Evolutionary conservation across 2,113 vertebrate species (phyloP).

Genomic region (Hyaena hyaena): DNA sequence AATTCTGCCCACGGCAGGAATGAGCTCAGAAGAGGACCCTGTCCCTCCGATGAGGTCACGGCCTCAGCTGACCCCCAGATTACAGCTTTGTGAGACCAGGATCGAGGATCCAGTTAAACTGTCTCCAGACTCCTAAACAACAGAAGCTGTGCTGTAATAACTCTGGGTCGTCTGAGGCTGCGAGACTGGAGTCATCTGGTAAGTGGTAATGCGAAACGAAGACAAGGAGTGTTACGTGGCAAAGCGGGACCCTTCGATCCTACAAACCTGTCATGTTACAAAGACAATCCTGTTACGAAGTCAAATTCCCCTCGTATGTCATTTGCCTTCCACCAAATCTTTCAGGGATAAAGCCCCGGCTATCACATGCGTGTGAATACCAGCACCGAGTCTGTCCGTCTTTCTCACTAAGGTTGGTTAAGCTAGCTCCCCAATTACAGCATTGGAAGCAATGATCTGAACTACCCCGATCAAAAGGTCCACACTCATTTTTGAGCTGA

Average conservation of each 20-base stretch:
- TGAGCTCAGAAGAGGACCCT: neutral
- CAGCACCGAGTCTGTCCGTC: too few species aligned
- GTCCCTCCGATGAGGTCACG: neutral
- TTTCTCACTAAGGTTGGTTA: neutral
- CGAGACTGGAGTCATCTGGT: neutral
- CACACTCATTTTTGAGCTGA: neutral
- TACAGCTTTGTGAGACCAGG: neutral
- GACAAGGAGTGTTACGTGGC: neutral
- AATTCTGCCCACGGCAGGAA: neutral
- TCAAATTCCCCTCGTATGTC: neutral
- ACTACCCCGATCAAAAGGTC: neutral
- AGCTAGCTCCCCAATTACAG: neutral
- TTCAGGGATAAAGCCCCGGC: neutral
- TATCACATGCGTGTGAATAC: neutral
- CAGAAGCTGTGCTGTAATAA: neutral
- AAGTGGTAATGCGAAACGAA: neutral
- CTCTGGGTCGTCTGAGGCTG: neutral
- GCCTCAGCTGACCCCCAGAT: neutral
- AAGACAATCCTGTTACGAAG: constrained; percentile 22
- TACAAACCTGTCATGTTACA: neutral
- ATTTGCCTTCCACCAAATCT: constrained; percentile 43
- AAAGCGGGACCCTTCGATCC: neutral
- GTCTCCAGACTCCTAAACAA: neutral
- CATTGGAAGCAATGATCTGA: neutral
- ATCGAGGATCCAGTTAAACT: neutral